Evolutionary conservation across 2,888 invertebrate species (phyloP), one percentile per base, ranked within the genome.

Genomic region (Drosophila mercatorum): DNA sequence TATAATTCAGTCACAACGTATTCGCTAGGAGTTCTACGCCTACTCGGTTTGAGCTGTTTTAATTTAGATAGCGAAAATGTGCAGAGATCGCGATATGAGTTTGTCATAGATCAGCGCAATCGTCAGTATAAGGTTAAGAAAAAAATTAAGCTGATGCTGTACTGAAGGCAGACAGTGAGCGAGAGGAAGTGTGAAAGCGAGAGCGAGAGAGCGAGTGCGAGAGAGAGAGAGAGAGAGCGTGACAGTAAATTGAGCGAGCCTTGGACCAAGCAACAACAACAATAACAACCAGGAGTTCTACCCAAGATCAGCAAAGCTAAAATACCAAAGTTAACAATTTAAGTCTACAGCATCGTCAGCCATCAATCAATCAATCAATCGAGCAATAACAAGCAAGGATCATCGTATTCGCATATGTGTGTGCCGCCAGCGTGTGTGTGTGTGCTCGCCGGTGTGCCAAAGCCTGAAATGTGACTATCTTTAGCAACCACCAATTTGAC

Each of bases 81-180:
- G 93, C 93, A 93, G 93, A 93, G 93, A 93, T 93, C 93, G 93
- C 91, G 93, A 93, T 93, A 93, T 93, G 93, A 92, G 89, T 91
- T 92, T 88, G 92, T 91, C 90, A 92, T 93, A 92, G 93, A 92
- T 92, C 92, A 92, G 86, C 92, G 92, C 71, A 92, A 92, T 89
- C 92, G 92, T 68, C 92, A 92, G 72, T 92, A 92, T 64, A 92
- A 92, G 89, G 91, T 92, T 80, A 92, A 92, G 91, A 92, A 92
- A 92, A 92, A 93, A 93, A 91, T 92, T 73, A 90, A 91, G 75
- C 81, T 90, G 57, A 90, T 91, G 87, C 87, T 66, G 40, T 36
- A 70, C 61, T 75, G 59, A 70, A 57, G 22, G 40, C 3, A 66
- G 53, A 44, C 44, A 55, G n/a, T 53, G 66, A 22, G 49, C 3